These are phyloP conservation scores for Platycnemis pennipes DNA, from an alignment of 2,888 invertebrate genomes.

Conservation along the genomic window DNA sequence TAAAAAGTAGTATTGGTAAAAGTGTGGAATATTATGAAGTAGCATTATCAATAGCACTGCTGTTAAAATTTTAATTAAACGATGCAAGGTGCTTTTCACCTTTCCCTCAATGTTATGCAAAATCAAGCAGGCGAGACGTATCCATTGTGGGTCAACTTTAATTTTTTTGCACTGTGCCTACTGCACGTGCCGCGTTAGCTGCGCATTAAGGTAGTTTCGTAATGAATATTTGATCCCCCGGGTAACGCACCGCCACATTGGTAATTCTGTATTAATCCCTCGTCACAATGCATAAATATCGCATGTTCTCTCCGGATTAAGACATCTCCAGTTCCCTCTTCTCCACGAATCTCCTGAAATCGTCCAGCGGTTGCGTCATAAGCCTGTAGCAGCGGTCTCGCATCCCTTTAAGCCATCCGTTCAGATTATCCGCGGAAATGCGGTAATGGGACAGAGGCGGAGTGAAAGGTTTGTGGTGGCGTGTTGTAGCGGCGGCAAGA, in stretches of 20 bases:
- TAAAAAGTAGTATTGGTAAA: too few species aligned
- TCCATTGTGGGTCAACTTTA: background rate
- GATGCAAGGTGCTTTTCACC: background rate
- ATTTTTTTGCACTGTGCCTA: background rate
- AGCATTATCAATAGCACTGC: too few species aligned
- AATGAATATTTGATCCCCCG: background rate
- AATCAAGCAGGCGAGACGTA: background rate
- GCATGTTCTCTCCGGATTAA: conserved; percentile 43
- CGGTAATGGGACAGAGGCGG: conserved; percentile 1
- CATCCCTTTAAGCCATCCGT: conserved; percentile 44
- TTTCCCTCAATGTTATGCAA: background rate
- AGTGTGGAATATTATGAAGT: too few species aligned
- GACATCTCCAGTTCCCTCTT: conserved; percentile 46
- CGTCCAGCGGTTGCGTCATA: background rate
- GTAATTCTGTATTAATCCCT: conserved; percentile 44
- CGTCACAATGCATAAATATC: background rate
- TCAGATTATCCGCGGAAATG: conserved; percentile 37
- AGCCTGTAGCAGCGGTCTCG: background rate
- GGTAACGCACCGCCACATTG: background rate
- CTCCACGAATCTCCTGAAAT: background rate
- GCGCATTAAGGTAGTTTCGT: background rate
- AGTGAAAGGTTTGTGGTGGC: conserved; percentile 19
- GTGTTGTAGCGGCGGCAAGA: background rate
- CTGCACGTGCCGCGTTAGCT: background rate
- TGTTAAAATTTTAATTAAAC: too few species aligned